Evolutionary conservation across 2,888 invertebrate genomes (phyloP), one percentile per base, ranked within the genome.

Genomic region (Macaria liturata): DNA sequence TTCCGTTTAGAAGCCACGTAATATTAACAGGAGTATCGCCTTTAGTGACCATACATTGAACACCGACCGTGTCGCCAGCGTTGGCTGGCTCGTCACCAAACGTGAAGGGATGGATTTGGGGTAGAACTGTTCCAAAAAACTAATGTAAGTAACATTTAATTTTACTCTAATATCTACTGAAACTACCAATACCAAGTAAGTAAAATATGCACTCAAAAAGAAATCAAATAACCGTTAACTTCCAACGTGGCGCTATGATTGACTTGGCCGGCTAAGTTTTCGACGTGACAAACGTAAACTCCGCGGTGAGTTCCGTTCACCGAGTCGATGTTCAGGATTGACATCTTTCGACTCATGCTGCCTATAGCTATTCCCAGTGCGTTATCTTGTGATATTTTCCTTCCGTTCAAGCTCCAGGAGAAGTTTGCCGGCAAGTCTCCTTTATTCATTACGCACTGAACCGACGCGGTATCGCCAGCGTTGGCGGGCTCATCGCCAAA

Each of bases 341-440:
- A 94, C 80, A 94, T 93, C 70, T 94, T 94, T 66, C 93, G 92
- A 68, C 93, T 94, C 79, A 93, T 94, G 82, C 93, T 94, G 66
- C 93, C 94, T 60, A 94, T 92, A 45, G 93, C 88, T 59, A 95
- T 93, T 69, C 94, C 94, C 71, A 93, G 81, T 56, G 73, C 77
- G 66, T 94, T 94, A 69, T 86, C 90, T 74, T 88, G 84, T 53
- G 93, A 80, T 66, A 94, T 93, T 68, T 81, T 84, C 60, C 78
- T 86, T 70, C 93, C 93, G 58, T 94, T 93, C 64, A 93, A 85
- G 54, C 93, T 94, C 96, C 96, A 96, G 55, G 93, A 93, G 66
- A 96, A 94, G 66, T 94, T 94, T 67, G 97, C 93, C 1, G 97
- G 97, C 64, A 95, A 91, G 82, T 97, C 97, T 57, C 97, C 96